These are phyloP conservation scores for Bombus confusus DNA, from an alignment of 1,140 invertebrate species.

Conservation along the genomic window DNA sequence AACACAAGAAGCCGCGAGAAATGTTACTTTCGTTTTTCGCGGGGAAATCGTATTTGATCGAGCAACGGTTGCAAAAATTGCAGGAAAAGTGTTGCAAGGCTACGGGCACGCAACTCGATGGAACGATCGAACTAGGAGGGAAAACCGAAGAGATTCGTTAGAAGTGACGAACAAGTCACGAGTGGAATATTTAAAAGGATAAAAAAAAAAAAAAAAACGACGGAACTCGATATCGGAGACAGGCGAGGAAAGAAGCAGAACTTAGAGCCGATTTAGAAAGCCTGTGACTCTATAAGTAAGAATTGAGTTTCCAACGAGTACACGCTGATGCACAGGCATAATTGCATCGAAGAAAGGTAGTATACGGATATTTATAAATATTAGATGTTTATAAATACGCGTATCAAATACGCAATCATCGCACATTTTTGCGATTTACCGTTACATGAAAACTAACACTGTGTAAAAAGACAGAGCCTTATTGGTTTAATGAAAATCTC, in stretches of 20 bases:
- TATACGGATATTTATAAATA: background rate
- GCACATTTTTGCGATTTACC: background rate
- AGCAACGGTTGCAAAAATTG: conserved; percentile 31
- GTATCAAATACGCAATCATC: background rate
- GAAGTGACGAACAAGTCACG: background rate
- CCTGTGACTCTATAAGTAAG: background rate
- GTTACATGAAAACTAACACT: background rate
- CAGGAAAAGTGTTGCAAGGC: conserved; percentile 60
- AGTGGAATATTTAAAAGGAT: background rate
- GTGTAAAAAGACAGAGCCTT: background rate
- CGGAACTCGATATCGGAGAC: background rate
- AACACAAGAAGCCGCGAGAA: conserved; percentile 34
- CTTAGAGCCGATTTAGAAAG: background rate
- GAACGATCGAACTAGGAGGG: background rate
- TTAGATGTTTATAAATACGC: background rate
- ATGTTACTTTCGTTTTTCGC: conserved; percentile 72
- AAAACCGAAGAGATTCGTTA: conserved; percentile 4
- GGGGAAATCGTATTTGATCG: conserved; percentile 65
- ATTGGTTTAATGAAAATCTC: background rate
- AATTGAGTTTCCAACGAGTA: background rate
- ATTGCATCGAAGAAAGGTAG: background rate
- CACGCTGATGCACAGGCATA: background rate
- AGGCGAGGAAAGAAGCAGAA: background rate
- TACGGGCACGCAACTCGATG: conserved; percentile 14
- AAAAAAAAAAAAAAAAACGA: background rate